Evolutionary conservation across 2,888 invertebrate genomes (phyloP).

Genomic region (Papilio protenor): DNA sequence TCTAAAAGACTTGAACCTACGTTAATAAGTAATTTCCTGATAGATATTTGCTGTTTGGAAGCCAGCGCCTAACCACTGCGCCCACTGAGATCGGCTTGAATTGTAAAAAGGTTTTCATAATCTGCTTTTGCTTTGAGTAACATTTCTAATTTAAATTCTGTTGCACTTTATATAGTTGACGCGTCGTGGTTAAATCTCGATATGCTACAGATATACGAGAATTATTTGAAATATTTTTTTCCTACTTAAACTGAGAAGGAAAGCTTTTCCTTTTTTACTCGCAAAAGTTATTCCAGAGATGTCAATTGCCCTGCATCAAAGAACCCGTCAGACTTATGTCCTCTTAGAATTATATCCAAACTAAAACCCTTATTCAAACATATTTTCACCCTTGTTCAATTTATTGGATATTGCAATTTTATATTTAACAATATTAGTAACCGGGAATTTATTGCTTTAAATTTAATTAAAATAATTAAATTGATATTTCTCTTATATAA

Average conservation of each 20-base stretch:
- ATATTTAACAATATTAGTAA: not conserved
- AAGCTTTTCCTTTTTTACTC: not conserved
- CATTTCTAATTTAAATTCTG: not conserved
- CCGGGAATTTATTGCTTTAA: too few species aligned
- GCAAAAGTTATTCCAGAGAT: conserved; percentile 12
- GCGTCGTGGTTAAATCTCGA: not conserved
- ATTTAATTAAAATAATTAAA: too few species aligned
- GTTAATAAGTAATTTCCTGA: too few species aligned
- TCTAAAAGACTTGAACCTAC: too few species aligned
- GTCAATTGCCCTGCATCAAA: conserved; percentile 36
- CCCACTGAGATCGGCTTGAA: not conserved
- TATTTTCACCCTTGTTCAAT: conserved; percentile 10
- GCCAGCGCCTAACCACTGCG: too few species aligned
- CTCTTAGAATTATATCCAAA: conserved; percentile 33
- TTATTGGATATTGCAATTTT: not conserved
- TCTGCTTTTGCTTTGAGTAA: not conserved
- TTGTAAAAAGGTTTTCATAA: not conserved
- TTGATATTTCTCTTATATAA: too few species aligned
- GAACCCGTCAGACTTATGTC: conserved; percentile 31
- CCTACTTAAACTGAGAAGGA: not conserved
- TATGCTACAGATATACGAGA: not conserved
- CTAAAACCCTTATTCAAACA: conserved; percentile 1
- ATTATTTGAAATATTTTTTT: conserved; percentile 4
- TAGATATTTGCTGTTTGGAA: too few species aligned
- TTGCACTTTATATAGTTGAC: not conserved